These are phyloP conservation scores for Bubo bubo DNA, from an alignment of 2,113 vertebrate species.

Conservation along the genomic window DNA sequence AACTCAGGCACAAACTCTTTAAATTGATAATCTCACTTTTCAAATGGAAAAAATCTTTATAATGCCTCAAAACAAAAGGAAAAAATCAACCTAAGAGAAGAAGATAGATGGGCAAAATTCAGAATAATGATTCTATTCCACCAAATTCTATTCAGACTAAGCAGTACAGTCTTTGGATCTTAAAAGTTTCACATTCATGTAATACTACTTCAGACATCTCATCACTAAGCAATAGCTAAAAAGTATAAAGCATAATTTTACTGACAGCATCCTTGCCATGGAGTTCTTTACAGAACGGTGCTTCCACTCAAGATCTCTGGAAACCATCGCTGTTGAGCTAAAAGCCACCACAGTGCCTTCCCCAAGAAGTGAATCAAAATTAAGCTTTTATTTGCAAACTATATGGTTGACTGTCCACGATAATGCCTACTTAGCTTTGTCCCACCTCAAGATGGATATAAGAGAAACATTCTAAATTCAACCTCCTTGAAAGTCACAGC, in stretches of 20 bases:
- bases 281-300: not conserved
- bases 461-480: not conserved
- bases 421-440: not conserved
- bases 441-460: not conserved
- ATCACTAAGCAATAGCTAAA: not conserved
- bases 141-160: not conserved
- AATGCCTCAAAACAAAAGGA: not conserved
- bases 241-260: not conserved
- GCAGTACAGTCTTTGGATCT: not conserved
- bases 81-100: not conserved
- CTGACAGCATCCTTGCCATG: not conserved
- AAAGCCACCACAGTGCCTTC: not conserved
- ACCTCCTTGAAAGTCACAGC: not conserved
- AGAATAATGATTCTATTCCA: not conserved
- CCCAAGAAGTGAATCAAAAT: not conserved
- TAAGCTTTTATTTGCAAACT: not conserved
- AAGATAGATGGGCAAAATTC: not conserved
- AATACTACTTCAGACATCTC: not conserved
- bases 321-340: not conserved
- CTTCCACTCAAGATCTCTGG: not conserved
- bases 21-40: not conserved
- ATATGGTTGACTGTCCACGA: not conserved
- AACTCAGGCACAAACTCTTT: not conserved
- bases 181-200: not conserved
- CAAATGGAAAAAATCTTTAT: not conserved